Evolutionary conservation across 2,888 invertebrate genomes (phyloP), one percentile per base, ranked within the genome.

Genomic region (Stenchaetothrips biformis): DNA sequence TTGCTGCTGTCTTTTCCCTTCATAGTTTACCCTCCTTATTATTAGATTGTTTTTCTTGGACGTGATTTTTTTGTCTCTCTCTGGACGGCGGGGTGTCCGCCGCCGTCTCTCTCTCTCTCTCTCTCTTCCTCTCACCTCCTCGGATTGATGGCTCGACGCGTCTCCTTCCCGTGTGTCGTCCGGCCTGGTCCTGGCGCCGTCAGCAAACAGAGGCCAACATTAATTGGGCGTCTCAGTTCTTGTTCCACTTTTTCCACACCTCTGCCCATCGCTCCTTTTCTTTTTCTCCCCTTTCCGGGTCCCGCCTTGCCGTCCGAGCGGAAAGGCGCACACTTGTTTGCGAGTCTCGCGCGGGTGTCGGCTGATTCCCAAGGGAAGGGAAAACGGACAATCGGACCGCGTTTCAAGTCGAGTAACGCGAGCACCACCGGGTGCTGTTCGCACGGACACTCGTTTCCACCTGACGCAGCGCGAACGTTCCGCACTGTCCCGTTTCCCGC

Each of bases 1-100:
- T 74, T 37, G 37, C 67, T 16, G n/a, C 18, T 1, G 13, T 53
- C n/a, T 25, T 21, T 18, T 48, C n/a, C 62, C 53, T 37, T n/a
- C 78, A 59, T 80, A 77, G 78, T 77, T 80, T 80, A n/a, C 13
- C 1, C 48, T 25, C 48, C 59, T 47, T 59, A 62, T 74, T 74
- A 74, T 74, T 74, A 74, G 67, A 74, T 74, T 74, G 67, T 74
- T 74, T 74, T 74, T 74, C 9, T 74, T 74, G 21, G 25, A 8
- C 25, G 21, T 48, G 49, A 78, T 79, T 79, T 78, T 47, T 37
- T 7, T 67, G 13, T 53, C 11, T 53, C 53, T 9, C 53, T 53
- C 53, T 25, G 67, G 67, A 74, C 67, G 25, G 25, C 7, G 67
- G 25, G 25, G 67, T 59, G 18, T 59, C 59, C 53, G 53, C 16